phyloP scores from a whole-genome alignment of 2,797 vertebrate genomes.

The Mus caroli region DNA sequence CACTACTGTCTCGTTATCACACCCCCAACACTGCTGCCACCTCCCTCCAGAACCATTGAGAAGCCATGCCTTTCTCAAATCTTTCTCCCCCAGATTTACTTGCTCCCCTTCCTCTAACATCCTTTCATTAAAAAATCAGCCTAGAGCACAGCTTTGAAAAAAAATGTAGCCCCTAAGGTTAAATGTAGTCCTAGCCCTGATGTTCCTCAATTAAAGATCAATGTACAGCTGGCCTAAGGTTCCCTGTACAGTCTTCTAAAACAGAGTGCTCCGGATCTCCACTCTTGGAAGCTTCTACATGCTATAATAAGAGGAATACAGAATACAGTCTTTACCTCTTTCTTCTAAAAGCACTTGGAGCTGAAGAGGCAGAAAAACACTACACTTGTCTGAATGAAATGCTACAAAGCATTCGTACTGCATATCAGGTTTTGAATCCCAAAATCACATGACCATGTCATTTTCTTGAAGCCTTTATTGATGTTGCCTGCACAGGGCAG shows the following conservation, averaged over 20 bases:
- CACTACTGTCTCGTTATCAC: not conserved
- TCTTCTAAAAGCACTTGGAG: constrained; percentile 44
- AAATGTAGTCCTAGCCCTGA: not conserved
- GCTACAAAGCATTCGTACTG: not conserved
- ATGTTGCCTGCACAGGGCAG: not conserved
- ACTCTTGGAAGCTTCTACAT: constrained; percentile 11
- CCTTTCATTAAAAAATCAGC: not conserved
- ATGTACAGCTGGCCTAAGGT: not conserved
- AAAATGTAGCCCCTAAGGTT: not conserved
- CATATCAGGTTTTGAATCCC: not conserved
- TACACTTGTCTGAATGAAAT: constrained; percentile 48
- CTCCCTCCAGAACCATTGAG: not conserved
- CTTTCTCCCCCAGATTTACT: not conserved
- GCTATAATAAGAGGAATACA: not conserved
- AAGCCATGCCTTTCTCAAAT: not conserved
- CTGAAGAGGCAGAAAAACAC: constrained; percentile 54
- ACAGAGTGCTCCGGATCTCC: not conserved
- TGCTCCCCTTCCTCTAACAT: not conserved
- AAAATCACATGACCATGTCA: not conserved
- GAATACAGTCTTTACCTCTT: not conserved
- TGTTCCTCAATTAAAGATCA: not conserved
- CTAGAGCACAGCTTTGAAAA: not conserved
- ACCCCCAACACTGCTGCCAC: not conserved
- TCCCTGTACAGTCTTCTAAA: constrained; percentile 29
- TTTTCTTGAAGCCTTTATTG: not conserved